These are phyloP conservation scores for Oreochromis niloticus DNA, from an alignment of 2,113 vertebrate species.

Conservation along the genomic window DNA sequence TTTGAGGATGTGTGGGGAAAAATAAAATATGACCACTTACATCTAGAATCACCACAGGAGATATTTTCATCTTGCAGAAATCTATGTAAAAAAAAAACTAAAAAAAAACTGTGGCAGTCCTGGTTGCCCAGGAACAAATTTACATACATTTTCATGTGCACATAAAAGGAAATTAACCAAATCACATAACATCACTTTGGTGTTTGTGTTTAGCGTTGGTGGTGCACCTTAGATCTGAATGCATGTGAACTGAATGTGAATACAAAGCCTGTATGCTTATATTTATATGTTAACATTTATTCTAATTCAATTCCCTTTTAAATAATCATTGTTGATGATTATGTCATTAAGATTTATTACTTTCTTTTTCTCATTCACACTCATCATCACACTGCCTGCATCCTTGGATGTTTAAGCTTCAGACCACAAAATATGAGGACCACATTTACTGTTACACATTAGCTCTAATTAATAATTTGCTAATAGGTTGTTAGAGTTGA, in stretches of 20 bases:
- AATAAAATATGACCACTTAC: no score
- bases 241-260: background rate
- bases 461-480: accelerated
- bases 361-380: no score
- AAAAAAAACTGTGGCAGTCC: background rate
- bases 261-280: background rate
- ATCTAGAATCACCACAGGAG: background rate
- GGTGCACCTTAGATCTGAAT: background rate
- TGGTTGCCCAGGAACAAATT: background rate
- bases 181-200: background rate
- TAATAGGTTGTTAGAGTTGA: background rate
- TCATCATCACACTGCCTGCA: no score
- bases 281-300: background rate
- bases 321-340: background rate
- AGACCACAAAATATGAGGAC: background rate
- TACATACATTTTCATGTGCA: accelerated
- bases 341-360: background rate
- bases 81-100: accelerated
- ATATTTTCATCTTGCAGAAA: background rate
- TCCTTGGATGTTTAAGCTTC: no score
- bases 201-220: background rate
- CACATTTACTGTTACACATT: background rate
- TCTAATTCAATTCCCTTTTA: background rate
- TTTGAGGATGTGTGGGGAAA: no score
- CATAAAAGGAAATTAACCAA: background rate